Conservation (phyloP, 2,797 vertebrate species). For the Lagodon rhomboides region DNA sequence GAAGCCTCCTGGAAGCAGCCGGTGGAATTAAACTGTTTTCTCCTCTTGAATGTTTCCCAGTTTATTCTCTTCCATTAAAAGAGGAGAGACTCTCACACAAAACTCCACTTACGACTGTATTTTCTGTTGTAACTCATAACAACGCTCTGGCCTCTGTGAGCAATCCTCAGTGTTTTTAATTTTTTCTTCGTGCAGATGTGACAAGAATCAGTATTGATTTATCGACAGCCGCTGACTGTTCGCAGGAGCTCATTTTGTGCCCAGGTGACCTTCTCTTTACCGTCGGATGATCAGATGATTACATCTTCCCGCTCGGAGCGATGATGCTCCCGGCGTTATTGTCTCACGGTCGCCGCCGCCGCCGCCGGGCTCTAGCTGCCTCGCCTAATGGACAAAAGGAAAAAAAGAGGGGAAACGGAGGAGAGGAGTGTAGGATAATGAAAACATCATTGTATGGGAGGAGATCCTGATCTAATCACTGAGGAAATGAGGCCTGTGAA, state of each 20-base stretch:
- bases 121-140: neutral
- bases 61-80: neutral
- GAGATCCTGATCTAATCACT: slow-evolving; percentile 79
- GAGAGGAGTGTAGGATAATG: slow-evolving; percentile 71
- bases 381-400: slow-evolving; percentile 52
- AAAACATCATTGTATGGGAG: slow-evolving; percentile 80
- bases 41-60: neutral
- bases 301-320: slow-evolving; percentile 31
- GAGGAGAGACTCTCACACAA: neutral
- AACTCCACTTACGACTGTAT: too few relatives aligned
- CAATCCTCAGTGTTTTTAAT: neutral
- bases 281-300: slow-evolving; percentile 36
- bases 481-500: slow-evolving; percentile 82
- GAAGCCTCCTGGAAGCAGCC: neutral
- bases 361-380: slow-evolving; percentile 17
- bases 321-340: slow-evolving; percentile 12
- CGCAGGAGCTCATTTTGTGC: slow-evolving; percentile 32
- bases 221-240: neutral
- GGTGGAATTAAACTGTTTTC: neutral
- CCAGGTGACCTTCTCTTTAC: slow-evolving; percentile 32
- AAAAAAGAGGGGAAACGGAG: slow-evolving; percentile 34
- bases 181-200: neutral
- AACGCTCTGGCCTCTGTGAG: neutral
- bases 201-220: neutral
- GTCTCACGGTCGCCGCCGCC: slow-evolving; percentile 19